Evolutionary conservation across 2,888 invertebrate genomes (phyloP).

Genomic region (Neuroscelio doddi): DNA sequence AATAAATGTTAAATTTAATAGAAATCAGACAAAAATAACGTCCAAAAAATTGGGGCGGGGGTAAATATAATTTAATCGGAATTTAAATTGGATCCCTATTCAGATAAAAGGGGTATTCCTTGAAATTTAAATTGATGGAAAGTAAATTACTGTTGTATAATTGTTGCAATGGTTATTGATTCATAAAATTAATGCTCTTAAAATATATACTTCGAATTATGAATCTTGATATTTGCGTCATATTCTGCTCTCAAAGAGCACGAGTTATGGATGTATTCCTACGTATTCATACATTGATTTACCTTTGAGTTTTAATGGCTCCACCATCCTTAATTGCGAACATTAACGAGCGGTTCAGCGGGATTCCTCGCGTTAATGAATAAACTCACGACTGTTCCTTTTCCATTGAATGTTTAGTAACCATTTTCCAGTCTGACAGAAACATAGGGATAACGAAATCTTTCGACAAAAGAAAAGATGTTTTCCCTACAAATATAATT

Average conservation of each 20-base stretch:
- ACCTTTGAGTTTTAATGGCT: conserved; percentile 50
- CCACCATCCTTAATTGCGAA: conserved; percentile 53
- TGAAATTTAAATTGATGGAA: too few species aligned
- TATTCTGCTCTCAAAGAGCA: conserved; percentile 39
- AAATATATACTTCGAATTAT: conserved; percentile 20
- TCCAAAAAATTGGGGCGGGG: too few species aligned
- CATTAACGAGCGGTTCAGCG: conserved; percentile 57
- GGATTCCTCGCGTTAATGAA: conserved; percentile 56
- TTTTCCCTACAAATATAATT: conserved; percentile 30
- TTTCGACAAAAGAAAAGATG: conserved; percentile 30
- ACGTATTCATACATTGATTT: conserved; percentile 48
- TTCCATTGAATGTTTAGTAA: conserved; percentile 47
- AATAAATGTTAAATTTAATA: too few species aligned
- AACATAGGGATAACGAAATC: conserved; percentile 37
- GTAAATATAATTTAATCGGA: too few species aligned
- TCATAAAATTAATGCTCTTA: conserved; percentile 19
- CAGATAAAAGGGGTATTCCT: too few species aligned
- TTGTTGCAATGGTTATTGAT: too few species aligned
- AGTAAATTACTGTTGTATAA: background rate
- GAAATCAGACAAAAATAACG: too few species aligned
- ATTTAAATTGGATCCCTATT: too few species aligned
- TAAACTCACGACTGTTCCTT: conserved; percentile 49
- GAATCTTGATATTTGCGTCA: conserved; percentile 37
- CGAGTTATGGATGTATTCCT: conserved; percentile 42
- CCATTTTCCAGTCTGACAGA: conserved; percentile 40